A percentile compares a stretch with the other conserved stretches of the same genome.
Evolutionary conservation across 2,797 vertebrate species (phyloP).

Genomic region (Falco biarmicus): DNA sequence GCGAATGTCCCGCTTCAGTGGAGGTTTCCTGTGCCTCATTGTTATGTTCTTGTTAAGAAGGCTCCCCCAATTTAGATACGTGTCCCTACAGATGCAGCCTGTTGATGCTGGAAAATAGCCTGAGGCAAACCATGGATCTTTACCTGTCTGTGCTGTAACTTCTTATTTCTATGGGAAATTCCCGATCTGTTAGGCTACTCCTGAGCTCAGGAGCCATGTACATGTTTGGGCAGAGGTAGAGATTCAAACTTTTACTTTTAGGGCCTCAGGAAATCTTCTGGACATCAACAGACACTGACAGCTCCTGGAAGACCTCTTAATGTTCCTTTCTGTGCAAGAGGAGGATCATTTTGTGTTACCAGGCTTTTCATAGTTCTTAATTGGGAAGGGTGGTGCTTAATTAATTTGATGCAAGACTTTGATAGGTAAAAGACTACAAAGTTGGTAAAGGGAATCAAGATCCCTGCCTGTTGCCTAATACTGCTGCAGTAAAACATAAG

Average conservation of each 20-base stretch:
- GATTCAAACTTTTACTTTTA: neutral
- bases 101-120: constrained; percentile 17
- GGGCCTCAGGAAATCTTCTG: neutral
- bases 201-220: constrained; percentile 3
- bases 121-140: neutral
- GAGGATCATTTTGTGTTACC: neutral
- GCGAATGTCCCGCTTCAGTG: fast-evolving
- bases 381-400: neutral
- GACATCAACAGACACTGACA: neutral
- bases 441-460: neutral
- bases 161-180: constrained; percentile 36
- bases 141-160: neutral
- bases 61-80: neutral
- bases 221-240: constrained; percentile 16
- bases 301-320: neutral
- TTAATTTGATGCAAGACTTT: neutral
- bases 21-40: neutral
- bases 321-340: neutral
- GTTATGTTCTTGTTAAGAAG: neutral
- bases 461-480: neutral
- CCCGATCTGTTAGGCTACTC: neutral
- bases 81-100: constrained; percentile 8
- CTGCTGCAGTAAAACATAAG: neutral
- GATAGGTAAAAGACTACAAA: neutral
- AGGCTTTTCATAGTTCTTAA: neutral